Percentiles rank a stretch among this genome's conserved stretches.
phyloP scores from a whole-genome alignment of 2,888 invertebrate genomes.

The Aethes cnicana region DNA sequence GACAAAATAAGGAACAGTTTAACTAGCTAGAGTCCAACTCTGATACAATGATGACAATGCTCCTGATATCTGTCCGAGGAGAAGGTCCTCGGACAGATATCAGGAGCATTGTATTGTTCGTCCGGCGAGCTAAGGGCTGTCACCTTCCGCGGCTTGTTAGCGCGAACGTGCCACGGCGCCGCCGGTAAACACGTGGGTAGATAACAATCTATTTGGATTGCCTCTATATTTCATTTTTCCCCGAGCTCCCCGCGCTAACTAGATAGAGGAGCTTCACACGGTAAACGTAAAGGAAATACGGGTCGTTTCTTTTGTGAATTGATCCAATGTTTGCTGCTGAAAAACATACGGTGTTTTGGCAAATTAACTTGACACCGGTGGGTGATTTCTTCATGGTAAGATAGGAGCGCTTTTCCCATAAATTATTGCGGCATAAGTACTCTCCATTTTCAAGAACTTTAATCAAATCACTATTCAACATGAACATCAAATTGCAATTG shows the following conservation, averaged over 20 bases:
- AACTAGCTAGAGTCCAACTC: too few relatives aligned
- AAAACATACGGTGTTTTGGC: constrained; percentile 32
- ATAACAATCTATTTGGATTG: constrained; percentile 83
- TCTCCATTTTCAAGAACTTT: too few relatives aligned
- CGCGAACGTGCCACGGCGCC: constrained; percentile 75
- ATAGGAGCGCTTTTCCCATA: too few relatives aligned
- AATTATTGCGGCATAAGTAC: too few relatives aligned
- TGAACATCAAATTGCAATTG: too few relatives aligned
- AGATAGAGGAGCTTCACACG: constrained; percentile 67
- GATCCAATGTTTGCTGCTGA: constrained; percentile 43
- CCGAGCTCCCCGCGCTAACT: constrained; percentile 74
- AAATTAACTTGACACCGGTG: constrained; percentile 33
- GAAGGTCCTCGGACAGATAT: constrained; percentile 64
- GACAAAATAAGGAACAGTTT: too few relatives aligned
- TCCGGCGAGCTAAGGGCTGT: constrained; percentile 60
- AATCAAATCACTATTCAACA: too few relatives aligned
- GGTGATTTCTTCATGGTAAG: neutral
- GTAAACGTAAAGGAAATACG: constrained; percentile 69
- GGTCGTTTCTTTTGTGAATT: constrained; percentile 61
- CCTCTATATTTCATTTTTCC: constrained; percentile 83
- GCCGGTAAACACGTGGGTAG: constrained; percentile 81
- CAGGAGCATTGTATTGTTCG: constrained; percentile 64
- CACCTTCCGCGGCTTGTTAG: constrained; percentile 71
- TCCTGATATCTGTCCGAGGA: too few relatives aligned
- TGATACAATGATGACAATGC: too few relatives aligned